Conservation (phyloP, 1,140 invertebrate genomes). For the Saccostrea echinata region DNA sequence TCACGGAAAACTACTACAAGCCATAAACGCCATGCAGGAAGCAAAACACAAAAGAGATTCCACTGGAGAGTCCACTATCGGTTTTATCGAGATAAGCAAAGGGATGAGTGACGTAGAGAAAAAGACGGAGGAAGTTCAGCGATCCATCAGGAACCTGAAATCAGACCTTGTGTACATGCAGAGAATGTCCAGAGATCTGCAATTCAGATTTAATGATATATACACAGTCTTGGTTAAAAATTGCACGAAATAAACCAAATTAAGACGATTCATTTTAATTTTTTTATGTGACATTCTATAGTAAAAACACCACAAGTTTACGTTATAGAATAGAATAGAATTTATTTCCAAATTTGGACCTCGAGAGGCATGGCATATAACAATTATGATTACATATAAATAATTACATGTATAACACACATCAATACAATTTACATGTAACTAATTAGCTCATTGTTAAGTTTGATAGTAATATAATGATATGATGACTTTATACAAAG, state of each 20-base stretch:
- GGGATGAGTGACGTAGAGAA: not conserved
- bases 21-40: not conserved
- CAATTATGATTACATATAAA: no score
- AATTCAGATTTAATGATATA: not conserved
- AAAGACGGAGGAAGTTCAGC: not conserved
- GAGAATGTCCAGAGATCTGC: not conserved
- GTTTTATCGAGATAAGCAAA: slow-evolving; percentile 1
- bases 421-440: no score
- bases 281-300: no score
- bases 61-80: not conserved
- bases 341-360: no score
- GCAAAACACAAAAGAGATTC: not conserved
- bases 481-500: no score
- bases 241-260: not conserved
- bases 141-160: not conserved
- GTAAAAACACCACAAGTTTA: no score
- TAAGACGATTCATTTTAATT: no score
- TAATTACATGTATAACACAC: no score
- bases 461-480: no score
- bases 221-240: not conserved
- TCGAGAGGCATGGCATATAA: no score
- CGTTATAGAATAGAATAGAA: no score
- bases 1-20: not conserved
- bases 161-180: not conserved
- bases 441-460: no score